phyloP scores from a whole-genome alignment of 2,797 vertebrate species.

The Catharus ustulatus region DNA sequence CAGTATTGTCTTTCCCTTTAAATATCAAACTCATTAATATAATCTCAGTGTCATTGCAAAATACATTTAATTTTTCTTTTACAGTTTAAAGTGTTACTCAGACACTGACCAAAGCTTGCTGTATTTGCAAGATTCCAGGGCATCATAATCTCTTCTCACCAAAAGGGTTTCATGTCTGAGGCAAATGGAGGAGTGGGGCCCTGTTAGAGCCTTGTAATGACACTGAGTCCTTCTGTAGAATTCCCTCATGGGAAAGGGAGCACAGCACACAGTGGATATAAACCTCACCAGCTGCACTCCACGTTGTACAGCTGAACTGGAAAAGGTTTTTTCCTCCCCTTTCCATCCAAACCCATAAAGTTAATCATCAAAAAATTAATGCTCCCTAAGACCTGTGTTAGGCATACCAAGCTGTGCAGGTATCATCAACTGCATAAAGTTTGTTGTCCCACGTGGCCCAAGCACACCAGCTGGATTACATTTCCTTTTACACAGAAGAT shows the following conservation, averaged over 20 bases:
- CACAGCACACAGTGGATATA: not conserved
- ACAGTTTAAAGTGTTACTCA: not conserved
- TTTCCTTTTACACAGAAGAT: not conserved
- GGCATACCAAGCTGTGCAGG: not conserved
- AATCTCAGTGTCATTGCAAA: not conserved
- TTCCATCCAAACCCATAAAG: not conserved
- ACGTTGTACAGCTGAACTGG: not conserved
- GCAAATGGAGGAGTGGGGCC: not conserved
- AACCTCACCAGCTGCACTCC: not conserved
- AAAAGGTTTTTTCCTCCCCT: not conserved
- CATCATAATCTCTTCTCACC: not conserved
- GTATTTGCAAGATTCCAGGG: not conserved
- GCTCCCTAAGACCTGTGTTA: not conserved
- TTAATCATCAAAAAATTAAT: constrained; percentile 21
- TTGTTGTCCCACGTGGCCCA: not conserved
- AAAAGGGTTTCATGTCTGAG: not conserved
- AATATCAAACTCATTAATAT: not conserved
- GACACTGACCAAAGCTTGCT: not conserved
- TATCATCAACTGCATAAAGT: not conserved
- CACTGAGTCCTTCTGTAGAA: not conserved
- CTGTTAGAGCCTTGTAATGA: not conserved
- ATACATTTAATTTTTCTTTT: not conserved
- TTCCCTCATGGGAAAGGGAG: not conserved
- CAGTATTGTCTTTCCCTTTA: not conserved
- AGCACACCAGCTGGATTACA: not conserved